These are phyloP conservation scores for Ceratina japonica DNA, from an alignment of 1,140 invertebrate genomes.

Conservation along the genomic window DNA sequence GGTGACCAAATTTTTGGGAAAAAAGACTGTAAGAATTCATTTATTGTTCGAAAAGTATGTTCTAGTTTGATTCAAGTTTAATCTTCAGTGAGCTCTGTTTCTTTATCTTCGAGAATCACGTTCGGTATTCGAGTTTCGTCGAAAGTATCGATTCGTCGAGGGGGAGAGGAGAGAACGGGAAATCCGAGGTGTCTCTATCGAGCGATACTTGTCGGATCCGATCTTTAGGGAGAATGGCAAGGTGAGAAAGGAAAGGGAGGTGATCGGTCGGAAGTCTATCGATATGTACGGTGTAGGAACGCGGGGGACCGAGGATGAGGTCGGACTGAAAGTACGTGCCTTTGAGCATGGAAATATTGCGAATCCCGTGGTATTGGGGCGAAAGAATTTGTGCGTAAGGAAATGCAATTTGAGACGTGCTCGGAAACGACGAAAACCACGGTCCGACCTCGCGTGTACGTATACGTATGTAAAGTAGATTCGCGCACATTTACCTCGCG, in stretches of 20 bases:
- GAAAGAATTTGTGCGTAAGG: constrained; percentile 52
- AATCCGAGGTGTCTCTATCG: too few species aligned
- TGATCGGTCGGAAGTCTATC: constrained; percentile 34
- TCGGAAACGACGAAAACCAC: constrained; percentile 32
- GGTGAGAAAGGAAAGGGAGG: neutral
- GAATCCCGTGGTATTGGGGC: constrained; percentile 39
- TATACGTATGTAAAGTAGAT: constrained; percentile 24
- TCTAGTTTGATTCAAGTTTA: too few species aligned
- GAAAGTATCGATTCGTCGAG: too few species aligned
- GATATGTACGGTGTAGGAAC: constrained; percentile 52
- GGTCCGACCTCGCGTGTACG: neutral
- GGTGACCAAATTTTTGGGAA: too few species aligned
- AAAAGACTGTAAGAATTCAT: too few species aligned
- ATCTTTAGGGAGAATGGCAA: neutral
- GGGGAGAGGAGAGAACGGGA: too few species aligned
- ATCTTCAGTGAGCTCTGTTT: too few species aligned
- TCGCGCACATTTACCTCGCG: neutral
- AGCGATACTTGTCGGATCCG: too few species aligned
- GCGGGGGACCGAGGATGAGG: constrained; percentile 36
- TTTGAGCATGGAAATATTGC: constrained; percentile 54
- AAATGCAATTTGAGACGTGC: constrained; percentile 53
- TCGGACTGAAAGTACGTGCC: constrained; percentile 39
- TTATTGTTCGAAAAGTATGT: too few species aligned
- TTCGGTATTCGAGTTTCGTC: too few species aligned
- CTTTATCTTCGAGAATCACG: too few species aligned